Evolutionary conservation across 2,888 invertebrate species (phyloP).

Genomic region (Ornithoptera priamus): DNA sequence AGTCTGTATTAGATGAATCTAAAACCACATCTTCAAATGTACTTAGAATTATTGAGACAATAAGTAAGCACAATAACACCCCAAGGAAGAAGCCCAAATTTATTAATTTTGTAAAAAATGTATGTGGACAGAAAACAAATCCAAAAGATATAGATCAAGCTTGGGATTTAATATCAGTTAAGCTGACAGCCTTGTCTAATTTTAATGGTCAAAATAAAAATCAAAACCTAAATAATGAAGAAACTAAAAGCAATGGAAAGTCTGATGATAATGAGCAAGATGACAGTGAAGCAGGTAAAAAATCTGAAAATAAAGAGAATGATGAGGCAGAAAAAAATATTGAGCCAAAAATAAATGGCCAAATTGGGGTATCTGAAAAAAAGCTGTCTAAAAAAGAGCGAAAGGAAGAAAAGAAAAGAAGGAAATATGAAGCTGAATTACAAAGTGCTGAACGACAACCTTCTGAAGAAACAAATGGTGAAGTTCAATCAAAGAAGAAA

Average conservation of each 20-base stretch:
- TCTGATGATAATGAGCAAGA: slow-evolving; percentile 37
- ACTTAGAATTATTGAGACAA: slow-evolving; percentile 82
- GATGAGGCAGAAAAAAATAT: slow-evolving; percentile 34
- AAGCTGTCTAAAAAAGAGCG: slow-evolving; percentile 69
- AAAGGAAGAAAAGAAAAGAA: slow-evolving; percentile 71
- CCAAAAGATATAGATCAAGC: slow-evolving; percentile 82
- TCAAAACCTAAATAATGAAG: slow-evolving; percentile 49
- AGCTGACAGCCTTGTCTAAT: slow-evolving; percentile 72
- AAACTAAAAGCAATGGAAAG: slow-evolving; percentile 36
- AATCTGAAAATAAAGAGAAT: slow-evolving; percentile 35
- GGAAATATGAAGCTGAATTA: slow-evolving; percentile 72
- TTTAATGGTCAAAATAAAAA: slow-evolving; percentile 45
- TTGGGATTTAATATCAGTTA: slow-evolving; percentile 83
- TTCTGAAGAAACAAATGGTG: slow-evolving; percentile 42
- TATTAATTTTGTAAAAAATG: slow-evolving; percentile 86
- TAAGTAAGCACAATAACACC: slow-evolving; percentile 88
- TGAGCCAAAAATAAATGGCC: slow-evolving; percentile 34
- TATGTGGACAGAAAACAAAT: slow-evolving; percentile 79
- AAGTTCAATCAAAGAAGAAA: slow-evolving; percentile 52
- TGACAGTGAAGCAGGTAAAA: slow-evolving; percentile 36
- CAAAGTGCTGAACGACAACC: slow-evolving; percentile 57
- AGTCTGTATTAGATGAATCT: slow-evolving; percentile 81
- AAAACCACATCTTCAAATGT: slow-evolving; percentile 78
- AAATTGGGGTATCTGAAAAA: slow-evolving; percentile 38
- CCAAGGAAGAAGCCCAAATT: slow-evolving; percentile 93